These are phyloP conservation scores for silkworm (Bombyx mori) DNA, from an alignment of 1,140 invertebrate genomes.

Conservation along the genomic window ASM3026992v2 NC_085131.1:5480001-5480500, in stretches of 20 bases:
- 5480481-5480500: neutral
- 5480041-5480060: conserved; percentile 76
- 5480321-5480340: conserved; percentile 76
- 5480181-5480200: conserved; percentile 13
- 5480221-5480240: too few relatives aligned
- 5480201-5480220: too few relatives aligned
- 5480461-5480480: too few relatives aligned
- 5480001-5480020: conserved; percentile 77
- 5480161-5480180: conserved; percentile 17
- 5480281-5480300: conserved; percentile 80
- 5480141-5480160: conserved; percentile 8
- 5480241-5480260: neutral
- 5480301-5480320: conserved; percentile 82
- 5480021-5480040: conserved; percentile 84
- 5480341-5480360: conserved; percentile 71
- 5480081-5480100: conserved; percentile 78
- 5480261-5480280: conserved; percentile 73
- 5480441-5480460: too few relatives aligned
- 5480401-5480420: conserved; percentile 78
- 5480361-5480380: conserved; percentile 82
- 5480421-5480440: conserved; percentile 61
- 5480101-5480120: conserved; percentile 41
- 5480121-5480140: conserved; percentile 23
- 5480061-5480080: conserved; percentile 78
- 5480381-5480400: conserved; percentile 77